Conservation (phyloP, 2,888 invertebrate genomes). For the Zygogramma bicolorata region DNA sequence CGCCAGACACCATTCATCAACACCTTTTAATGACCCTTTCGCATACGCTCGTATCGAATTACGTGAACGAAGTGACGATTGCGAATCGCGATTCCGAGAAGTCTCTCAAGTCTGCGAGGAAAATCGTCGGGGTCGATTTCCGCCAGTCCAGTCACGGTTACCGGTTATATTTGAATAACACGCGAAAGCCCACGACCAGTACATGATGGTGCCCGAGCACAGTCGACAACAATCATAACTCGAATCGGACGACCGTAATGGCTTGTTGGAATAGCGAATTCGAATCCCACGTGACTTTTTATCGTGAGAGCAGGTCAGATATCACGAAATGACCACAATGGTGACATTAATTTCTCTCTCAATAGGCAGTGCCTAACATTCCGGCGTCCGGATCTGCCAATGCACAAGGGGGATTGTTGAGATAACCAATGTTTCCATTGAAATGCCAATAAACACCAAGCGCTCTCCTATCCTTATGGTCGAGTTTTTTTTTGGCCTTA, state of each 20-base stretch:
- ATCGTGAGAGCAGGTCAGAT: background rate
- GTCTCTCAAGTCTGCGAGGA: background rate
- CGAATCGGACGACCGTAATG: background rate
- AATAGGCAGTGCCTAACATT: background rate
- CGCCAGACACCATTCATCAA: conserved; percentile 11
- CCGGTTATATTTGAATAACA: background rate
- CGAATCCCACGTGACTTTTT: background rate
- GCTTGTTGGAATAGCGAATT: background rate
- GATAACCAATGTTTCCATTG: too few relatives aligned
- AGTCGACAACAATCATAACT: background rate
- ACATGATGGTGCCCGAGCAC: background rate
- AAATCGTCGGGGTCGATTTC: background rate
- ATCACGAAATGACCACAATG: background rate
- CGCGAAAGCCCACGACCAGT: background rate
- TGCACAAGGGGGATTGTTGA: too few relatives aligned
- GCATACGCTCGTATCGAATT: background rate
- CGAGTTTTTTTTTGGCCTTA: too few relatives aligned
- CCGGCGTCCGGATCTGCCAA: background rate
- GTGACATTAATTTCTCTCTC: background rate
- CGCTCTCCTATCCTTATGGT: too few relatives aligned
- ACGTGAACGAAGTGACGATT: conserved; percentile 10
- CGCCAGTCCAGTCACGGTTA: background rate
- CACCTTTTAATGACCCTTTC: conserved; percentile 5
- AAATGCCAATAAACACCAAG: too few relatives aligned
- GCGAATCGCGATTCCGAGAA: background rate